phyloP scores from a whole-genome alignment of 2,113 vertebrate species.

The Thunnus thynnus region DNA sequence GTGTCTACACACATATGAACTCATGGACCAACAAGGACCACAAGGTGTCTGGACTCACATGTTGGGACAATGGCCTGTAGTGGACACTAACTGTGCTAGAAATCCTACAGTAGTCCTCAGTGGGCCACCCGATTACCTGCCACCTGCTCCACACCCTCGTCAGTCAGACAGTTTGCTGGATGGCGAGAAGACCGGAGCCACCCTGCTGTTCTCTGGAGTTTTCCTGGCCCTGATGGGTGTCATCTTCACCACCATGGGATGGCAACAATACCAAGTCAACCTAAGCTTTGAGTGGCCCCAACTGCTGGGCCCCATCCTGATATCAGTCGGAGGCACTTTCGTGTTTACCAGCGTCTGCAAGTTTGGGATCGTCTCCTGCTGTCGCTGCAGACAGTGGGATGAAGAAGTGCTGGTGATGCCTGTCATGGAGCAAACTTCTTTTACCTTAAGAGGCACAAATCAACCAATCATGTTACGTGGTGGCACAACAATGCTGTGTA shows the following conservation, averaged over 20 bases:
- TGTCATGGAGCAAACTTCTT: constrained; percentile 76
- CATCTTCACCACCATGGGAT: constrained; percentile 88
- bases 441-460: constrained; percentile 87
- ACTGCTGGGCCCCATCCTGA: constrained; percentile 89
- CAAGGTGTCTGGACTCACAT: constrained; percentile 15
- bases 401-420: constrained; percentile 72
- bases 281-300: constrained; percentile 87
- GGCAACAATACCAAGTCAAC: constrained; percentile 81
- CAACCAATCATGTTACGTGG: constrained; percentile 87
- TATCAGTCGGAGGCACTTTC: constrained; percentile 88
- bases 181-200: constrained; percentile 85
- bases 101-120: background rate
- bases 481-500: constrained; percentile 84
- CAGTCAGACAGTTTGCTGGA: constrained; percentile 67
- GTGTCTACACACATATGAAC: background rate
- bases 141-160: constrained; percentile 75
- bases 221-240: constrained; percentile 88
- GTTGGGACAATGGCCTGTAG: background rate
- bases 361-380: constrained; percentile 86
- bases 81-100: constrained; percentile 21
- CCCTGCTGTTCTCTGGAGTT: constrained; percentile 88
- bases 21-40: background rate
- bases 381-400: constrained; percentile 75
- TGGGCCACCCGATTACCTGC: constrained; percentile 72
- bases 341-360: constrained; percentile 88